These are phyloP conservation scores for Hystrix cristata DNA, from an alignment of 2,113 vertebrate genomes.

Conservation along the genomic window DNA sequence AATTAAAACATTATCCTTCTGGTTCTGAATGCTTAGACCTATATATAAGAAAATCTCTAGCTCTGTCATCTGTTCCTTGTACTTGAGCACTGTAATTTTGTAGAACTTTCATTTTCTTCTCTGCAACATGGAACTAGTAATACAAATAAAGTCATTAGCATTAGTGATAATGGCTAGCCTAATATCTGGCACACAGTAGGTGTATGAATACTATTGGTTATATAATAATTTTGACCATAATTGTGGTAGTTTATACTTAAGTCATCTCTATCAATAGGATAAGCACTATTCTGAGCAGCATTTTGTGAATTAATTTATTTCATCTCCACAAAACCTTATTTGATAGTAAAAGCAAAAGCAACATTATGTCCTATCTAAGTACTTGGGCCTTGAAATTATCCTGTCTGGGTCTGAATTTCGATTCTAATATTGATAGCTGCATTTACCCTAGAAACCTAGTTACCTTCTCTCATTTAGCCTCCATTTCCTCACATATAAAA, in stretches of 20 bases:
- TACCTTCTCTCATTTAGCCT: neutral
- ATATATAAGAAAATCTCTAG: neutral
- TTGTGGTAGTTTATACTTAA: neutral
- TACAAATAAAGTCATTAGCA: neutral
- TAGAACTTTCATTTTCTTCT: neutral
- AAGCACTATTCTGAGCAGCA: neutral
- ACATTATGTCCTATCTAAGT: neutral
- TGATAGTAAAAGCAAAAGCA: neutral
- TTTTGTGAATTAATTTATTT: neutral
- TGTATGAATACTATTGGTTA: neutral
- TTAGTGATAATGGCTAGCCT: neutral
- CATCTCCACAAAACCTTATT: neutral
- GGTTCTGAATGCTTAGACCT: neutral
- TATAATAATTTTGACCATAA: neutral
- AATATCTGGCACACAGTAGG: neutral
- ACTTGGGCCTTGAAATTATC: neutral
- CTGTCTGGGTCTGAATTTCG: neutral
- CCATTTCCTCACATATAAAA: neutral
- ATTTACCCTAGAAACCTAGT: neutral
- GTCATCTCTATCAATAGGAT: neutral
- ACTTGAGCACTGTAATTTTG: neutral
- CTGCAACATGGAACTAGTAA: neutral
- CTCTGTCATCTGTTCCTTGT: neutral
- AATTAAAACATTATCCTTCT: neutral
- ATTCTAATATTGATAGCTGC: neutral